Evolutionary conservation across 2,888 invertebrate species (phyloP).

Genomic region (Athrips mouffetella): DNA sequence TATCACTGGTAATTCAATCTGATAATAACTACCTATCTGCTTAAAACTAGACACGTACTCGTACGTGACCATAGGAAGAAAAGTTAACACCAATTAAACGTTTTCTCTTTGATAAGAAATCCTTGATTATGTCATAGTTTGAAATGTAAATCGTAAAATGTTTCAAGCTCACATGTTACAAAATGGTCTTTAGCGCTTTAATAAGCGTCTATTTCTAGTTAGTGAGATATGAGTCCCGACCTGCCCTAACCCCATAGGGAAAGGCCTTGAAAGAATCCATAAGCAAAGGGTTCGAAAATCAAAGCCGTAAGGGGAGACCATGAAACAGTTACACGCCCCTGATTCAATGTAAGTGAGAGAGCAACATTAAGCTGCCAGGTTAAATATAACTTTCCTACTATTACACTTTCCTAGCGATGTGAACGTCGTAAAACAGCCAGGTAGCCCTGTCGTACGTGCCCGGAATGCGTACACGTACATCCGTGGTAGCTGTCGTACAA

Average conservation of each 20-base stretch:
- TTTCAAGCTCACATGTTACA: no score
- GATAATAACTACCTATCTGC: no score
- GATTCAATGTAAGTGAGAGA: constrained; percentile 28
- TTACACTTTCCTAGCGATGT: constrained; percentile 34
- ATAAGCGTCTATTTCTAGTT: no score
- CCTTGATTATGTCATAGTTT: not conserved
- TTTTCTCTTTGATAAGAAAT: constrained; percentile 1
- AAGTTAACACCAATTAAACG: constrained; percentile 1
- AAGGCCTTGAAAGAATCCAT: constrained; percentile 28
- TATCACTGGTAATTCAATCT: not conserved
- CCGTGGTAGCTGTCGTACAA: not conserved
- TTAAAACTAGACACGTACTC: no score
- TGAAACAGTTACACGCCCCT: constrained; percentile 34
- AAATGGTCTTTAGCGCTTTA: no score
- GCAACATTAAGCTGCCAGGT: constrained; percentile 39
- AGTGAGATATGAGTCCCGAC: not conserved
- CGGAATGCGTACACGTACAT: constrained; percentile 20
- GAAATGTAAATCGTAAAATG: no score
- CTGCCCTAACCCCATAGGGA: not conserved
- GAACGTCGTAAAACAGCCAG: constrained; percentile 43
- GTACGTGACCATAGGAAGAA: no score
- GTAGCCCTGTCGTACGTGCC: constrained; percentile 29
- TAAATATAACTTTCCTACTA: constrained; percentile 41
- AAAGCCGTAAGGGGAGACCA: no score
- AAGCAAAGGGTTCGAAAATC: constrained; percentile 24